A percentile compares a stretch with the other conserved stretches of the same genome.
Evolutionary conservation across 1,140 invertebrate species (phyloP).

Genomic region (Ceratina calcarata): DNA sequence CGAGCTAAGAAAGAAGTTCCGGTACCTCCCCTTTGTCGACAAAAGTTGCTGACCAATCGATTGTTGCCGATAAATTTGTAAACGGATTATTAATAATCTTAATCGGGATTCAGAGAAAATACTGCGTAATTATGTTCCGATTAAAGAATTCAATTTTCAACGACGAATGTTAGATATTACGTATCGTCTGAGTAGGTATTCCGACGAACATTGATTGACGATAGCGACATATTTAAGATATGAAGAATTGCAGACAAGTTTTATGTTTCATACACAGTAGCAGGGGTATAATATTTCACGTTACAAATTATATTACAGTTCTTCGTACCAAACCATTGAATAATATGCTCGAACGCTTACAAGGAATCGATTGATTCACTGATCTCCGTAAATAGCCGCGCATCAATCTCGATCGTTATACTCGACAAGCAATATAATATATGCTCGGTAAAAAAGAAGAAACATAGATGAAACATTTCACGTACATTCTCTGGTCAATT

Average conservation of each 20-base stretch:
- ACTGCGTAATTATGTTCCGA: no score
- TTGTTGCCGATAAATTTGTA: neutral
- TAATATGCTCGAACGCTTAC: neutral
- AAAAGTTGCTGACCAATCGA: neutral
- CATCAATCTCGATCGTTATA: neutral
- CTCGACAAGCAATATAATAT: neutral
- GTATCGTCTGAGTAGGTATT: neutral
- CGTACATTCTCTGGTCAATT: conserved; percentile 13
- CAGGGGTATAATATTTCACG: neutral
- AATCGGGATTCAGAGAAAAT: no score
- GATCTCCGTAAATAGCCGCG: neutral
- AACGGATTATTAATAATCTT: conserved; percentile 2
- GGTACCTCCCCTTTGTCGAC: neutral
- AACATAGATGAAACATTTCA: neutral
- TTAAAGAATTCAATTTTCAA: neutral
- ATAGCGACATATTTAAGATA: neutral
- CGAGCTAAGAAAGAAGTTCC: conserved; percentile 6
- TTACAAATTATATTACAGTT: neutral
- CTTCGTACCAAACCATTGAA: neutral
- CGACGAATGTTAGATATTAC: neutral
- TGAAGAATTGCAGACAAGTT: neutral
- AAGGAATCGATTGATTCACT: conserved; percentile 4
- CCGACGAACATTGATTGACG: neutral
- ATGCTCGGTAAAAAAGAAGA: neutral
- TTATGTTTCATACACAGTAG: neutral